These are phyloP conservation scores for Elaphurus davidianus DNA, from an alignment of 2,113 vertebrate genomes.

Conservation along the genomic window DNA sequence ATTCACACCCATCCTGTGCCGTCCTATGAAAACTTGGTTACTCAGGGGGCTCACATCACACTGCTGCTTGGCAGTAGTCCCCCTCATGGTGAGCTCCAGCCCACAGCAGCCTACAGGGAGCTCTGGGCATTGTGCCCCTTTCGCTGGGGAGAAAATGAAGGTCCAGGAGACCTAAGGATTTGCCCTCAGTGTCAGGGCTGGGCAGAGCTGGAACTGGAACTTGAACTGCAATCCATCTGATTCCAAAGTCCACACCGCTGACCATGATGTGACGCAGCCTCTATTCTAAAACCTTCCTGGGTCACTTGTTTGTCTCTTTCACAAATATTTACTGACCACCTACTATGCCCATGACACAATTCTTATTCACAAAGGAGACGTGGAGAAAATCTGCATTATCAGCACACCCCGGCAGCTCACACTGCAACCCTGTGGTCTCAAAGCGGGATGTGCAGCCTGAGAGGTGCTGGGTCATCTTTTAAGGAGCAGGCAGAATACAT, in stretches of 20 bases:
- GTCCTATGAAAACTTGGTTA: background rate
- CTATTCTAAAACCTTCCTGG: conserved; percentile 38
- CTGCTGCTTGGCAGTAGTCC: background rate
- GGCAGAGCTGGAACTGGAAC: background rate
- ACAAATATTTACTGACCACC: conserved; percentile 44
- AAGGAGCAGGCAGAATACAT: background rate
- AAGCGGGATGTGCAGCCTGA: background rate
- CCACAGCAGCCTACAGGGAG: background rate
- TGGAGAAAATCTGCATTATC: background rate
- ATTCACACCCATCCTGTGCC: background rate
- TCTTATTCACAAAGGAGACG: conserved; percentile 4
- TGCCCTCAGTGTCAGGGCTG: background rate
- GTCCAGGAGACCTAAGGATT: background rate
- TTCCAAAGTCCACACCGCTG: background rate
- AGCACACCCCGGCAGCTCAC: background rate
- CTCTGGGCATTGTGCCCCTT: background rate
- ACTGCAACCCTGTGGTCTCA: background rate
- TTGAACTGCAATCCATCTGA: background rate
- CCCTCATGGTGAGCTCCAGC: fast-evolving
- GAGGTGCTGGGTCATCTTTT: too few relatives aligned
- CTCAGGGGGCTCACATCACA: fast-evolving
- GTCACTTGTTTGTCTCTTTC: conserved; percentile 22
- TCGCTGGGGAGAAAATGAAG: background rate
- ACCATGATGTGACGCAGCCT: background rate
- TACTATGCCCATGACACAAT: background rate